Evolutionary conservation across 2,113 vertebrate species (phyloP), one percentile per base, ranked within the genome.

Genomic region (Esox niger): DNA sequence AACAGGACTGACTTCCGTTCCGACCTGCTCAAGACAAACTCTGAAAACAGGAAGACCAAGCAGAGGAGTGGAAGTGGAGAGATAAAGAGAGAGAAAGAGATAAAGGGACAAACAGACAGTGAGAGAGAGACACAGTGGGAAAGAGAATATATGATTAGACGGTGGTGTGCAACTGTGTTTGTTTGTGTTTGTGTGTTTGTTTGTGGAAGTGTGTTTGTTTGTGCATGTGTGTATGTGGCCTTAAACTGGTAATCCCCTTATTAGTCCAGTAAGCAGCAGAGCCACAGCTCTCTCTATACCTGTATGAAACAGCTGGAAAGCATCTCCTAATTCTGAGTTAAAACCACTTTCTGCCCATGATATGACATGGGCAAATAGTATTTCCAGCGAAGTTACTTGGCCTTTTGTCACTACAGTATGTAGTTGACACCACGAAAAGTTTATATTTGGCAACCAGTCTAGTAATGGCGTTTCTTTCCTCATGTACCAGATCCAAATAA

Each of bases 11-110:
- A 20, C 67, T 80, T 85, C 75, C 55, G 32, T 31, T 78, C 25
- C 62, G 70, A 64, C 69, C 31, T 17, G 26, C 65, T 52, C 38
- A 75, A 74, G 76, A 74, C 52, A 35, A n/a, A 70, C 68, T 83
- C 74, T 76, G 79, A 88, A 90, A 90, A 90, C 87, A 89, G 88
- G 88, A 91, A 88, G 82, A 56, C 62, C 68, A 29, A 38, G 75
- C 63, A 70, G 54, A 13, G 55, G 55, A 25, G 68, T 83, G 80
- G 84, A 84, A 82, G 71, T 73, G 68, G 8, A 23, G 49, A 8
- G 1, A 30, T 27, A 3, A 27, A 58, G 26, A 1, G 13, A 27
- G 55, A 27, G 55, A 25, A 8, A 33, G 32, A 49, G 46, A 49
- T 4, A 49, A 17, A 15, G 20, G 1, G 1, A n/a, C 11, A 49